phyloP scores from a whole-genome alignment of 2,888 invertebrate species.

The Malachius bipustulatus region DNA sequence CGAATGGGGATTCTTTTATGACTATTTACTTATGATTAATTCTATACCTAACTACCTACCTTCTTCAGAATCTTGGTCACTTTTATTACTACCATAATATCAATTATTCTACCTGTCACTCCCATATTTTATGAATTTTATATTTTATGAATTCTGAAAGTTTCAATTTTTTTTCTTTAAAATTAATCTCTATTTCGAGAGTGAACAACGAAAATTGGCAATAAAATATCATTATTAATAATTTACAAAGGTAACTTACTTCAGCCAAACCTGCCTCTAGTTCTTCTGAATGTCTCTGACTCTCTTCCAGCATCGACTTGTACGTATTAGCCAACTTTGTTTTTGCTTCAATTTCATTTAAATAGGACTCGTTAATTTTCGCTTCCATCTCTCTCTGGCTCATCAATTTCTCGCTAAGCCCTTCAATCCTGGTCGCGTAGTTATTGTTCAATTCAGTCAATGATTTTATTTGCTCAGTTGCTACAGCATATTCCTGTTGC shows the following conservation, averaged over 20 bases:
- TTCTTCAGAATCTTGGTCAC: no score
- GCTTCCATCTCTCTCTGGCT: slow-evolving; percentile 53
- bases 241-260: slow-evolving; percentile 20
- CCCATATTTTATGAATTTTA: no score
- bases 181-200: no score
- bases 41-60: no score
- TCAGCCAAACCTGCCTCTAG: slow-evolving; percentile 66
- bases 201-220: no score
- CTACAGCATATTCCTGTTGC: slow-evolving; percentile 64
- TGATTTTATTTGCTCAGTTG: slow-evolving; percentile 55
- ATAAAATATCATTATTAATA: background rate
- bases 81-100: no score
- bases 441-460: slow-evolving; percentile 59
- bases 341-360: slow-evolving; percentile 77
- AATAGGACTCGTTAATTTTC: slow-evolving; percentile 52
- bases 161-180: no score
- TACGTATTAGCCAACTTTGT: slow-evolving; percentile 73
- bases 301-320: slow-evolving; percentile 68
- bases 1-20: no score
- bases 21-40: no score
- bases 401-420: slow-evolving; percentile 55
- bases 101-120: no score
- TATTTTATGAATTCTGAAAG: no score
- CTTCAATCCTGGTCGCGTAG: slow-evolving; percentile 54
- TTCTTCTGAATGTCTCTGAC: slow-evolving; percentile 65